Conservation (phyloP, 2,888 invertebrate species). For the Monochamus alternatus region DNA sequence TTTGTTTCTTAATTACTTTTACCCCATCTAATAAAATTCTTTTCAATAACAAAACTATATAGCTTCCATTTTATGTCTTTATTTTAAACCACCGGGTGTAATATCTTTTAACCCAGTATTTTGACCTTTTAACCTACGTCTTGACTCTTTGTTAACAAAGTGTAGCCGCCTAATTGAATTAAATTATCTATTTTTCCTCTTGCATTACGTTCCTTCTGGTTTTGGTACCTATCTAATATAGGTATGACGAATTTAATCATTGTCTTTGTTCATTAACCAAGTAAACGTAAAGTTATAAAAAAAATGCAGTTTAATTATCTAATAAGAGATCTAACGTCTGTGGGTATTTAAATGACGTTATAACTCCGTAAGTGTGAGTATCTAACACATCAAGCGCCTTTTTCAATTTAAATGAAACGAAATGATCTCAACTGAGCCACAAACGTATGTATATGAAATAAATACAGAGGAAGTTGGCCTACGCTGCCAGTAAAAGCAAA, state of each 20-base stretch:
- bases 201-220: background rate
- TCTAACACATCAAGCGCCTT: slow-evolving; percentile 25
- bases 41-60: too few species aligned
- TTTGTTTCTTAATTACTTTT: background rate
- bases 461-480: slow-evolving; percentile 30
- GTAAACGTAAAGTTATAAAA: background rate
- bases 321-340: slow-evolving; percentile 24
- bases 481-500: slow-evolving; percentile 26
- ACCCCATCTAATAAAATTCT: background rate
- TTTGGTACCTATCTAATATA: background rate
- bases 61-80: too few species aligned
- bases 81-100: background rate
- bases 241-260: slow-evolving; percentile 10
- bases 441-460: slow-evolving; percentile 3
- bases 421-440: slow-evolving; percentile 11
- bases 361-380: slow-evolving; percentile 24
- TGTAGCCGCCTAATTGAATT: background rate
- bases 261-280: background rate
- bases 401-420: slow-evolving; percentile 28
- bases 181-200: background rate
- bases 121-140: background rate
- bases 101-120: background rate
- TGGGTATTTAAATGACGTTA: slow-evolving; percentile 30
- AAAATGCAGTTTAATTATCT: slow-evolving; percentile 22
- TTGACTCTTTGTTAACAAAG: background rate